A percentile compares a stretch with the other conserved stretches of the same genome.
These are phyloP conservation scores for Zosterops borbonicus DNA, from an alignment of 2,113 vertebrate genomes.

Conservation along the genomic window DNA sequence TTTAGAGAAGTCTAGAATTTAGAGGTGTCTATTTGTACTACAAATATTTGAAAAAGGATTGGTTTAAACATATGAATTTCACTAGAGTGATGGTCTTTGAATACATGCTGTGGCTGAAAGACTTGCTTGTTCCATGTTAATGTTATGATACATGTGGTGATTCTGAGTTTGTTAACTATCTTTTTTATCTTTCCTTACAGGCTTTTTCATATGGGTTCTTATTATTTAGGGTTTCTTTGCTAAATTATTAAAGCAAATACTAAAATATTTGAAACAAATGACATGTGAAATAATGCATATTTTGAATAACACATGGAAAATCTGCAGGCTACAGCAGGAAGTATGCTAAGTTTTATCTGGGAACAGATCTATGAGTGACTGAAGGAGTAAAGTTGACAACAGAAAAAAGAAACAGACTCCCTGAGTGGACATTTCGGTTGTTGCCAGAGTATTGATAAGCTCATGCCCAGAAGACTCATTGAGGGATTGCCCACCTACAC, in stretches of 20 bases:
- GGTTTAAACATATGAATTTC: not conserved
- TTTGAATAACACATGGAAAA: conserved; percentile 24
- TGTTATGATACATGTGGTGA: not conserved
- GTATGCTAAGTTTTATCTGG: not conserved
- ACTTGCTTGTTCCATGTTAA: not conserved
- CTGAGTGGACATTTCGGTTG: not conserved
- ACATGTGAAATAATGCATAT: not conserved
- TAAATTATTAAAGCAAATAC: not conserved
- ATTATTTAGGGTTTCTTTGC: not conserved
- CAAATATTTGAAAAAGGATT: not conserved
- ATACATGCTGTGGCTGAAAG: not conserved
- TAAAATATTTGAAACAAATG: not conserved
- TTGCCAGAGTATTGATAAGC: not conserved
- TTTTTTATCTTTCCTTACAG: not conserved
- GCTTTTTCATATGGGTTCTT: not conserved
- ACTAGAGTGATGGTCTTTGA: not conserved
- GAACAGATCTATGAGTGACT: not conserved
- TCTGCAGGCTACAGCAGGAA: not conserved
- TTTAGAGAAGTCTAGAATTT: not conserved
- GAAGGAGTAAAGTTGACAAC: not conserved
- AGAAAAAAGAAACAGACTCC: not conserved
- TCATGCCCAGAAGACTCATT: not conserved
- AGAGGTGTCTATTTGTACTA: not conserved
- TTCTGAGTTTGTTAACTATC: not conserved
- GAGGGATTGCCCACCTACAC: not conserved